Evolutionary conservation across 2,888 invertebrate genomes (phyloP).

Genomic region (Zhuqinia jingwanae): DNA sequence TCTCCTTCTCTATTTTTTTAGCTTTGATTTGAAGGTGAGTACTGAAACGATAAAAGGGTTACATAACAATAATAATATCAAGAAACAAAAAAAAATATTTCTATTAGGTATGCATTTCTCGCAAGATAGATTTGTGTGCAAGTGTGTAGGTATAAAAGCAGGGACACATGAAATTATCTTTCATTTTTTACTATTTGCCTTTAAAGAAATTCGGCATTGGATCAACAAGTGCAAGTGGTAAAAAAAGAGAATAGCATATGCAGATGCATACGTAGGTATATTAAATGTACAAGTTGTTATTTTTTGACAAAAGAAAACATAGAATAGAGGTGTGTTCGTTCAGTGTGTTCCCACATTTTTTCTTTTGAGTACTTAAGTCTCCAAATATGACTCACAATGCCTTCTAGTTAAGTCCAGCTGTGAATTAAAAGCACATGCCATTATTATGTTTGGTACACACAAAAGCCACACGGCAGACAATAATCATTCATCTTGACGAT

Average conservation of each 20-base stretch:
- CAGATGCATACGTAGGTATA: no score
- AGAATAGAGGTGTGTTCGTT: slow-evolving; percentile 45
- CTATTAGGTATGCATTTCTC: slow-evolving; percentile 11
- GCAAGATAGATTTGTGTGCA: not conserved
- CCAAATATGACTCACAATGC: slow-evolving; percentile 40
- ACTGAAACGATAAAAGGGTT: not conserved
- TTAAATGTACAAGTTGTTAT: no score
- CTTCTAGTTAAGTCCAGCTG: slow-evolving; percentile 50
- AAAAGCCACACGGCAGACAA: not conserved
- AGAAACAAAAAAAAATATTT: no score
- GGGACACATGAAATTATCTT: not conserved
- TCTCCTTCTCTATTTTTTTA: not conserved
- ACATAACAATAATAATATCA: no score
- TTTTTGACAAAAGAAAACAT: no score
- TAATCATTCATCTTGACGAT: not conserved
- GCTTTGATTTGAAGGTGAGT: slow-evolving; percentile 8
- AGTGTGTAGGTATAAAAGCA: not conserved
- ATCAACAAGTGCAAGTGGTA: not conserved
- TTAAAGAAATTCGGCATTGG: slow-evolving; percentile 8
- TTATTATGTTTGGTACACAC: not conserved
- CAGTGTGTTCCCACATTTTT: no score
- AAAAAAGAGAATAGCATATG: no score
- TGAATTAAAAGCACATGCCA: slow-evolving; percentile 42
- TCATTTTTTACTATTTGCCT: not conserved
- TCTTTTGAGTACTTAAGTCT: slow-evolving; percentile 35